Percentiles rank a stretch among this genome's conserved stretches.
Conservation (phyloP, 2,888 invertebrate species). For the Diplolepis rosae region DNA sequence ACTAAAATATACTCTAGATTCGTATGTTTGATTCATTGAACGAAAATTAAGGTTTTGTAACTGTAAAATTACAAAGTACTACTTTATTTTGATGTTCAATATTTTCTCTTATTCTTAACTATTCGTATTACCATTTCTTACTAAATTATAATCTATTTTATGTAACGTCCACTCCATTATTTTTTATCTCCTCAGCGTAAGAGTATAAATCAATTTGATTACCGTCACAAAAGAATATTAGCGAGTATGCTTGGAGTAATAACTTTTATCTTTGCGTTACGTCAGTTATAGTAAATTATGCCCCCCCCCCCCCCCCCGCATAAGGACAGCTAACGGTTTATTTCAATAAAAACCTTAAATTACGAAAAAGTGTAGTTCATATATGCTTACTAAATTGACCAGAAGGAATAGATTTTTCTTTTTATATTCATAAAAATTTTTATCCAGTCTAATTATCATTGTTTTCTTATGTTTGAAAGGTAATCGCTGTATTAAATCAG, state of each 20-base stretch:
- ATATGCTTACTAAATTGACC: not conserved
- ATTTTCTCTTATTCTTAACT: not conserved
- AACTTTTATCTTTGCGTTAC: constrained; percentile 25
- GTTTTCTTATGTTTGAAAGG: no score
- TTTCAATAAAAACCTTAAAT: not conserved
- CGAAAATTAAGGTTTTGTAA: no score
- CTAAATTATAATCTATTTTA: not conserved
- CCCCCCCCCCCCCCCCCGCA: not conserved
- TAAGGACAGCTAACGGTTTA: not conserved
- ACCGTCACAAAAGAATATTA: constrained; percentile 7
- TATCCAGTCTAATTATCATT: no score
- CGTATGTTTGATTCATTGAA: no score
- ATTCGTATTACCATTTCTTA: not conserved
- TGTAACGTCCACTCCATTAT: not conserved
- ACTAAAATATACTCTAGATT: no score
- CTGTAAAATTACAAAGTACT: no score
- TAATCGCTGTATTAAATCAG: no score
- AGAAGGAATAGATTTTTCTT: not conserved
- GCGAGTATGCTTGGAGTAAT: constrained; percentile 8
- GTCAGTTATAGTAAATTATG: constrained; percentile 11
- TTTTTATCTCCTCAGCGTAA: not conserved
- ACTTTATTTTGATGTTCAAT: no score
- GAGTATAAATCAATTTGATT: constrained; percentile 18
- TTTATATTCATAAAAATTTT: no score
- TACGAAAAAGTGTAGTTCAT: not conserved